phyloP scores from a whole-genome alignment of 2,113 vertebrate genomes.

The Tragelaphus scriptus region DNA sequence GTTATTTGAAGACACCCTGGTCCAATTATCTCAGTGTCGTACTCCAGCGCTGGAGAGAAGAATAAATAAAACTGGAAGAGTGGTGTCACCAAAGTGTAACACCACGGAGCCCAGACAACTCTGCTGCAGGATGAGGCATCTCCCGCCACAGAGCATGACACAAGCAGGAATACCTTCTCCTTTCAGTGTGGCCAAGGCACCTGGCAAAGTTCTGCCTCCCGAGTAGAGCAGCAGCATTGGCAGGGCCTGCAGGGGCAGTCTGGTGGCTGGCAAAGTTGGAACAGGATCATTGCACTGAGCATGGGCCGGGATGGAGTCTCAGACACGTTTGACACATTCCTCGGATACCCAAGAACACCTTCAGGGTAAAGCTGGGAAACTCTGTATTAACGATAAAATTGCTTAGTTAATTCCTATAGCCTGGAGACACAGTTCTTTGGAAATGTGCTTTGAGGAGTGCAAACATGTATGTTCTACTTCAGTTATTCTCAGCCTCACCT shows the following conservation, averaged over 20 bases:
- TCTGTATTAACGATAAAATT: background rate
- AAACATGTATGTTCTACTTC: background rate
- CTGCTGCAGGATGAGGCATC: background rate
- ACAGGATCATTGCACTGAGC: background rate
- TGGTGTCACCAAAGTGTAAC: background rate
- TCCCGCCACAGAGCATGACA: background rate
- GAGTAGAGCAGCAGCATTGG: background rate
- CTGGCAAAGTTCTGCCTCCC: background rate
- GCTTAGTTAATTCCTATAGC: background rate
- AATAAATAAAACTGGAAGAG: constrained; percentile 34
- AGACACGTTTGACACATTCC: background rate
- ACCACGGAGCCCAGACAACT: background rate
- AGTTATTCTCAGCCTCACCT: background rate
- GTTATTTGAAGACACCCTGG: constrained; percentile 34
- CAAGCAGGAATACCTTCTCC: background rate
- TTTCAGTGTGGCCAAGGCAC: background rate
- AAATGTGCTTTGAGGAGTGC: background rate
- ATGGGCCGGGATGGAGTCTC: background rate
- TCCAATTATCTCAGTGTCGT: constrained; percentile 35
- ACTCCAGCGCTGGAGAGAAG: background rate
- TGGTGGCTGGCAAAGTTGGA: background rate
- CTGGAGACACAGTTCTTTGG: background rate
- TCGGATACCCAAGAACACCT: background rate
- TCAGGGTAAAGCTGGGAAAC: background rate
- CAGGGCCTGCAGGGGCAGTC: background rate